phyloP scores from a whole-genome alignment of 1,140 invertebrate genomes.

The Aplysia californica region DNA sequence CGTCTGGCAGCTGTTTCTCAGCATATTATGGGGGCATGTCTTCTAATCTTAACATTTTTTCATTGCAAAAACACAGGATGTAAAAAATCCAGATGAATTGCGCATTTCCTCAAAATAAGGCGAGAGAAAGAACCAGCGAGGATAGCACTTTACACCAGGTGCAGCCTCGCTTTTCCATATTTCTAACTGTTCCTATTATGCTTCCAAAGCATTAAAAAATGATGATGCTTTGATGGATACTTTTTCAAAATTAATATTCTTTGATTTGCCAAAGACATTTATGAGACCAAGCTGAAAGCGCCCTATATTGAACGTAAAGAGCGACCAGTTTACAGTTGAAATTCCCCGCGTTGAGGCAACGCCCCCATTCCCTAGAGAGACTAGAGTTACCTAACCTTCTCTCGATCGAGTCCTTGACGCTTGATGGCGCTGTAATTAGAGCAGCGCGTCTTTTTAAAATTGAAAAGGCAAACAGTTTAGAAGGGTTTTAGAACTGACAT shows the following conservation, averaged over 20 bases:
- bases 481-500: not conserved
- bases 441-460: conserved; percentile 14
- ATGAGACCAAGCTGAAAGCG: no score
- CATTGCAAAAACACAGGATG: conserved; percentile 7
- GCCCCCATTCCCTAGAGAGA: conserved; percentile 6
- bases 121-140: not conserved
- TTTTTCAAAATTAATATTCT: no score
- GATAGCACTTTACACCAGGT: not conserved
- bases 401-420: conserved; percentile 6
- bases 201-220: no score
- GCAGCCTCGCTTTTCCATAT: not conserved
- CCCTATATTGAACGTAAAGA: no score
- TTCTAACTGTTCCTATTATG: no score
- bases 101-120: not conserved
- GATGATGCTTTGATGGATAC: no score
- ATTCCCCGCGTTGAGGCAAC: no score
- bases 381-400: conserved; percentile 25
- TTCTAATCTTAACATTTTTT: conserved; percentile 9
- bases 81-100: conserved; percentile 1
- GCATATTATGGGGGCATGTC: conserved; percentile 22
- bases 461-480: not conserved
- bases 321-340: no score
- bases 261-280: no score
- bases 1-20: conserved; percentile 28
- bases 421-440: conserved; percentile 23